These are phyloP conservation scores for Muricea muricata DNA, from an alignment of 92 coral and sea anemone species.

Conservation along the genomic window DNA sequence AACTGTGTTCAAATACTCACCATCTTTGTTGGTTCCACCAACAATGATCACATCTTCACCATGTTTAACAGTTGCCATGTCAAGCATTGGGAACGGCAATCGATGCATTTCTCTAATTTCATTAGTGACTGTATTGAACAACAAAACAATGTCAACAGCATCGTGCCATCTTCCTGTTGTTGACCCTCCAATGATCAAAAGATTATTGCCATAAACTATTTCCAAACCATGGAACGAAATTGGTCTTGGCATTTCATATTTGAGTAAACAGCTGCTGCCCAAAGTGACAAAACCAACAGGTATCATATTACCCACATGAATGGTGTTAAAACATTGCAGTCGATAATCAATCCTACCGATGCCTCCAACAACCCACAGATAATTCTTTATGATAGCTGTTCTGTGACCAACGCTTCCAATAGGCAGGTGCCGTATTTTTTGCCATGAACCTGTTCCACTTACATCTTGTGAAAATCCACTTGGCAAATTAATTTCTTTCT, in stretches of 20 bases:
- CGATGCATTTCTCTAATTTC: neutral
- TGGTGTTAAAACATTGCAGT: neutral
- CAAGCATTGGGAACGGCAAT: neutral
- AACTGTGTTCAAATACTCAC: constrained; percentile 4
- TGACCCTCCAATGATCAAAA: neutral
- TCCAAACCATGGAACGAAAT: neutral
- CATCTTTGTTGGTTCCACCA: neutral
- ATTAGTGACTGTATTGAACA: neutral
- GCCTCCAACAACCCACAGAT: neutral
- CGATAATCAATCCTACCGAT: neutral
- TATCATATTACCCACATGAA: neutral
- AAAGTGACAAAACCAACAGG: neutral
- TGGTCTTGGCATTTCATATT: neutral
- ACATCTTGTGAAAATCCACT: neutral
- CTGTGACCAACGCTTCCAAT: neutral
- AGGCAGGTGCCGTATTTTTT: neutral
- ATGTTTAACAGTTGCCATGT: constrained; percentile 7
- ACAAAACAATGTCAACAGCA: neutral
- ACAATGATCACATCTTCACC: constrained; percentile 2
- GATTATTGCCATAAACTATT: neutral
- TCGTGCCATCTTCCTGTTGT: neutral
- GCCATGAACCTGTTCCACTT: no score
- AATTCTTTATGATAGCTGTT: no score
- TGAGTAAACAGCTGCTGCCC: neutral
- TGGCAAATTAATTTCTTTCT: neutral